Evolutionary conservation across 1,140 invertebrate species (phyloP).

Genomic region (Caenorhabditis briggsae): DNA sequence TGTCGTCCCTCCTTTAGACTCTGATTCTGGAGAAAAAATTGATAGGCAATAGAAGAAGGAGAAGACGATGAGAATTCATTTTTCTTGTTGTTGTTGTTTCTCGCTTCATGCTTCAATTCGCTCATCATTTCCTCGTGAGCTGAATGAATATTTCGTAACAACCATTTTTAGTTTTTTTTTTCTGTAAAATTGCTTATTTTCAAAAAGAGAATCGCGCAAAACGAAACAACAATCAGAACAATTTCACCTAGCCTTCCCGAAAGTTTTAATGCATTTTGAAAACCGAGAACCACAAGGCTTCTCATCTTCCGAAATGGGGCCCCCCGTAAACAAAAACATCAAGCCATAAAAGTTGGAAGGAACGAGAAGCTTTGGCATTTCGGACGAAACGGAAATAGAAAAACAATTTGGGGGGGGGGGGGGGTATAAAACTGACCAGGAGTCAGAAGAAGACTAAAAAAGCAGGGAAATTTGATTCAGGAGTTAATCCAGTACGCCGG

Average conservation of each 20-base stretch:
- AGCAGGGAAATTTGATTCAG: not conserved
- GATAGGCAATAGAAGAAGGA: not conserved
- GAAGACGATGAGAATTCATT: not conserved
- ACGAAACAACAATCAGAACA: not conserved
- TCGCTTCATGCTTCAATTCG: not conserved
- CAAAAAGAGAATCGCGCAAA: not conserved
- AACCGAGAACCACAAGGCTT: not conserved
- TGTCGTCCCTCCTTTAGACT: not conserved
- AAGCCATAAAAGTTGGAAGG: constrained; percentile 7
- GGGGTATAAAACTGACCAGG: not conserved
- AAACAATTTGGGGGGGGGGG: not conserved
- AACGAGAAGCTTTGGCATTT: not conserved
- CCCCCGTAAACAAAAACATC: constrained; percentile 21
- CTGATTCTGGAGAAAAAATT: not conserved
- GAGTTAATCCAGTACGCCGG: not conserved
- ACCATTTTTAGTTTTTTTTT: too few relatives aligned
- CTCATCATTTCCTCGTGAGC: not conserved
- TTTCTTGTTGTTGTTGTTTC: not conserved
- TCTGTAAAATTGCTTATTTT: not conserved
- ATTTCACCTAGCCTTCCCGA: not conserved
- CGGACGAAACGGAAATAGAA: not conserved
- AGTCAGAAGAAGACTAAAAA: not conserved
- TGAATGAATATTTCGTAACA: constrained; percentile 29
- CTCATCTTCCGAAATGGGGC: not conserved
- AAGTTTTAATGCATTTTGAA: constrained; percentile 1